Percentiles rank a stretch among this genome's conserved stretches.
These are phyloP conservation scores for Prenolepis imparis DNA, from an alignment of 2,888 invertebrate genomes.

Conservation along the genomic window DNA sequence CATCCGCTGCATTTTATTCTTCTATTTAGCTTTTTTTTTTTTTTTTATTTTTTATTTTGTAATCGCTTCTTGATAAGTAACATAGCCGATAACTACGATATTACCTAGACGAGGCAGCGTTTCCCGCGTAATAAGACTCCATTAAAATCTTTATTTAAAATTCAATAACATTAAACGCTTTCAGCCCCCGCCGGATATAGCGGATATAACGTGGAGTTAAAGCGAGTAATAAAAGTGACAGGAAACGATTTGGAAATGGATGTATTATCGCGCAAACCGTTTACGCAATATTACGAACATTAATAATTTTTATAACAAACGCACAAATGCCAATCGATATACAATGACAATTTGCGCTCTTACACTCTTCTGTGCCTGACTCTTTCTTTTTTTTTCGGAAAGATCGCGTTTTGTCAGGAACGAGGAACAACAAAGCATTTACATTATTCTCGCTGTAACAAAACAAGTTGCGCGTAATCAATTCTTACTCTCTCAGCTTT, in stretches of 20 bases:
- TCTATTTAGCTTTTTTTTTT: constrained; percentile 22
- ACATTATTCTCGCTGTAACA: background rate
- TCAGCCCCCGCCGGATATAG: constrained; percentile 46
- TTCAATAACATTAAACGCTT: constrained; percentile 72
- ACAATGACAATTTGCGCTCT: background rate
- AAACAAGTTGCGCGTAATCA: constrained; percentile 20
- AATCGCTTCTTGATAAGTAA: constrained; percentile 60
- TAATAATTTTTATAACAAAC: background rate
- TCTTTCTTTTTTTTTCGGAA: background rate
- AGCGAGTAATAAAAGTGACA: constrained; percentile 53
- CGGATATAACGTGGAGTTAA: constrained; percentile 31
- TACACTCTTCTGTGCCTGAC: background rate
- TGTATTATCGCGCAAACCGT: constrained; percentile 14
- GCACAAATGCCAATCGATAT: background rate
- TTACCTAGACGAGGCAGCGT: constrained; percentile 59
- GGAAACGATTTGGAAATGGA: constrained; percentile 31
- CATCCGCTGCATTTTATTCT: constrained; percentile 30
- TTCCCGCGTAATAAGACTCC: constrained; percentile 76
- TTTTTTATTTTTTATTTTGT: constrained; percentile 41
- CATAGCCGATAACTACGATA: constrained; percentile 56
- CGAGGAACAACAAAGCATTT: background rate
- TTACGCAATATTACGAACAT: background rate
- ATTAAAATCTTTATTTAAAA: constrained; percentile 79
- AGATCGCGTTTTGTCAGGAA: background rate
- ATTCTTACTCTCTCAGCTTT: constrained; percentile 9